Evolutionary conservation across 2,888 invertebrate species (phyloP).

Genomic region (Tenthredo scrophulariae): DNA sequence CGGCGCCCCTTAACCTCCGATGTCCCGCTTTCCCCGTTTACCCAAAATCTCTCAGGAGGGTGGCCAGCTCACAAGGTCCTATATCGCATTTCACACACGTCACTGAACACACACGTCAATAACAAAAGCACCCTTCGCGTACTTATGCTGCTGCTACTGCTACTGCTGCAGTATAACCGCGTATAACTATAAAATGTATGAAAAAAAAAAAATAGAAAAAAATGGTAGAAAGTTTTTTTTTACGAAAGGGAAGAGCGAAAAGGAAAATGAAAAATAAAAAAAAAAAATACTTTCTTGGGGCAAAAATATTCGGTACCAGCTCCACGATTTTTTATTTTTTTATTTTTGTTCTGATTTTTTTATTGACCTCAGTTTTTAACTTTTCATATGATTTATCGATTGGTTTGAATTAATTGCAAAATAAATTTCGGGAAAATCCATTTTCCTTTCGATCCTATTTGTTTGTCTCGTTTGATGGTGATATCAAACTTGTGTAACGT

Average conservation of each 20-base stretch:
- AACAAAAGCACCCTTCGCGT: conserved; percentile 1
- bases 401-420: background rate
- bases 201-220: background rate
- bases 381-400: background rate
- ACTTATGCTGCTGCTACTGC: background rate
- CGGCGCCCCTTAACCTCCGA: conserved; percentile 6
- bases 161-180: background rate
- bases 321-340: background rate
- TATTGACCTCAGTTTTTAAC: background rate
- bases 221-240: background rate
- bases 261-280: background rate
- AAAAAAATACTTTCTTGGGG: background rate
- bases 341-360: too few species aligned
- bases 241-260: background rate
- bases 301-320: background rate
- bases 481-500: background rate
- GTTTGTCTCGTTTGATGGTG: background rate
- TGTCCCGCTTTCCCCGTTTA: conserved; percentile 13
- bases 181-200: conserved; percentile 3
- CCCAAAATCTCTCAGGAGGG: conserved; percentile 40
- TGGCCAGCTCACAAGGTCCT: background rate
- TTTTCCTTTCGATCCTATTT: background rate
- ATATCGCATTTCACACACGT: conserved; percentile 40
- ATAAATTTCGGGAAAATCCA: background rate
- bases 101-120: conserved; percentile 28